Percentiles rank a stretch among this genome's conserved stretches.
phyloP scores from a whole-genome alignment of 2,113 vertebrate species.

The Cariama cristata region DNA sequence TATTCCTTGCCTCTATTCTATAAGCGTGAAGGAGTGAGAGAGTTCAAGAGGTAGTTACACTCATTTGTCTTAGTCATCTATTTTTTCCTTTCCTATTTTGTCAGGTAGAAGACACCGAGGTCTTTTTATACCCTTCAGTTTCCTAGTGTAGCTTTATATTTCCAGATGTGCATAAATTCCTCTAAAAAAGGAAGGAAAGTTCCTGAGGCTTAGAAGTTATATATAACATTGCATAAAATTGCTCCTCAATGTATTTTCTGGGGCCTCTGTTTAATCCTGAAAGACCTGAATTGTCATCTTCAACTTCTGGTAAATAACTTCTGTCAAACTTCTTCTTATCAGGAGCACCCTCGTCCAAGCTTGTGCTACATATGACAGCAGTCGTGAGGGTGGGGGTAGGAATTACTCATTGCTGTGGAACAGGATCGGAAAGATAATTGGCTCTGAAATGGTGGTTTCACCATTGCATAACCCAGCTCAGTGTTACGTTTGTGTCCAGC shows the following conservation, averaged over 20 bases:
- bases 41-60: neutral
- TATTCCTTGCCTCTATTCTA: neutral
- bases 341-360: neutral
- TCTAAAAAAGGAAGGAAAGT: neutral
- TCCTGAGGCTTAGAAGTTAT: neutral
- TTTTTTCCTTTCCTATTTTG: neutral
- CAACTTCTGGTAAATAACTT: conserved; percentile 25
- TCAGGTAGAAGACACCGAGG: neutral
- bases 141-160: neutral
- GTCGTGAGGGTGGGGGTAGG: accelerated
- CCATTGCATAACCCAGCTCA: neutral
- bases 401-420: neutral
- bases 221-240: neutral
- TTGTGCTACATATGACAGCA: neutral
- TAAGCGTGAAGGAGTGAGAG: neutral
- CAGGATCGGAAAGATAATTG: neutral
- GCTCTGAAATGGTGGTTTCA: neutral
- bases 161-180: neutral
- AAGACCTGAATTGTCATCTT: neutral
- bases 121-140: neutral
- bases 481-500: neutral
- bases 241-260: neutral
- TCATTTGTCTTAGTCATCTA: neutral
- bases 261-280: conserved; percentile 7
- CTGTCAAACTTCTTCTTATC: neutral